Percentiles rank a stretch among this genome's conserved stretches.
phyloP scores from a whole-genome alignment of 2,888 invertebrate species.

The Lasioglossum oenotherae region DNA sequence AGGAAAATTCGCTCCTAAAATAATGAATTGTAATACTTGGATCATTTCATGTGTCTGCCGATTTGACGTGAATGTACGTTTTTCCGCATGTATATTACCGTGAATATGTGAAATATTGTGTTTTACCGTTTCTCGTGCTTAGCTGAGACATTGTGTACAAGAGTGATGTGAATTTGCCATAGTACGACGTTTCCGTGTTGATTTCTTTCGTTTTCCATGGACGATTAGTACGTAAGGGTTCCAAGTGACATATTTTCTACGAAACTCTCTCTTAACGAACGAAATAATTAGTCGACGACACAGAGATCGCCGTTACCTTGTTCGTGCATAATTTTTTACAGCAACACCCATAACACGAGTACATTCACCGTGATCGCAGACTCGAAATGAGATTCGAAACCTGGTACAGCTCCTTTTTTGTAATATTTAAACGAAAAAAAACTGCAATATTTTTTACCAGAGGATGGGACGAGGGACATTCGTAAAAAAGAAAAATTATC shows the following conservation, averaged over 20 bases:
- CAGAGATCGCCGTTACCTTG: conserved; percentile 18
- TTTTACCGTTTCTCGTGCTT: conserved; percentile 30
- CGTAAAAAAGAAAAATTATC: conserved; percentile 73
- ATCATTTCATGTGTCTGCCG: conserved; percentile 76
- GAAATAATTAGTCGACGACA: conserved; percentile 36
- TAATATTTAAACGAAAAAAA: conserved; percentile 71
- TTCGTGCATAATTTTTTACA: conserved; percentile 45
- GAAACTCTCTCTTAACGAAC: conserved; percentile 26
- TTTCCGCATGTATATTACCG: conserved; percentile 16
- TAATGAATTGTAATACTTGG: conserved; percentile 71
- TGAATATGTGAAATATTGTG: conserved; percentile 36
- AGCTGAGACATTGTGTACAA: conserved; percentile 26
- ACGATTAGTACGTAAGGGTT: conserved; percentile 29
- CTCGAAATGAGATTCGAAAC: conserved; percentile 67
- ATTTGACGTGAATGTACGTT: conserved; percentile 76
- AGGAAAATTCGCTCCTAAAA: conserved; percentile 74
- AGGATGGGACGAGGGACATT: conserved; percentile 82
- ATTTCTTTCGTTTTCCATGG: conserved; percentile 17
- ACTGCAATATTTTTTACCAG: conserved; percentile 84
- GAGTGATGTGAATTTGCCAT: conserved; percentile 35
- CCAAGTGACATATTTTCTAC: conserved; percentile 36
- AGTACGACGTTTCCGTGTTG: conserved; percentile 25
- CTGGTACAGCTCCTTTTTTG: conserved; percentile 78
- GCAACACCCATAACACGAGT: conserved; percentile 38
- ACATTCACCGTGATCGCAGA: conserved; percentile 72